A percentile compares a stretch with the other conserved stretches of the same genome.
Conservation (phyloP, 2,797 vertebrate species). For the Nannoperca obscura region DNA sequence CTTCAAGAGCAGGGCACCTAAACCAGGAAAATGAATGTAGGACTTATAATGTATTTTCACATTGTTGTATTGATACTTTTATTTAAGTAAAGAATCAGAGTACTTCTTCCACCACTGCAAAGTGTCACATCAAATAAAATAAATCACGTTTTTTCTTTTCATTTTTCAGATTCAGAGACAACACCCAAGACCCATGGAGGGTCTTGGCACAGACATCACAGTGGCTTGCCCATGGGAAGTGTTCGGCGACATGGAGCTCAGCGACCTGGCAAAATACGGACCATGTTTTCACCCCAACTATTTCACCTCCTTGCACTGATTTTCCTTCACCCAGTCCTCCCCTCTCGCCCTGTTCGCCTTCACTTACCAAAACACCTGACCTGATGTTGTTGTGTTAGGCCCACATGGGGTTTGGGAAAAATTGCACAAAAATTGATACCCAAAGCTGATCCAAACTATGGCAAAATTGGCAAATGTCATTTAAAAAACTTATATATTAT, state of each 20-base stretch:
- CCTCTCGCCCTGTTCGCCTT: background rate
- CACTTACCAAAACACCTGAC: constrained; percentile 6
- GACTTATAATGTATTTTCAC: background rate
- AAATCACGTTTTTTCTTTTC: background rate
- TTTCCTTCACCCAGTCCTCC: background rate
- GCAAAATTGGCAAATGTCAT: constrained; percentile 8
- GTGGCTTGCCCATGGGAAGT: constrained; percentile 88
- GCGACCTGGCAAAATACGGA: constrained; percentile 87
- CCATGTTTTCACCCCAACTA: background rate
- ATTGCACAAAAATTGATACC: constrained; percentile 7
- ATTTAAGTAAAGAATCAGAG: background rate
- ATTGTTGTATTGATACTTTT: background rate
- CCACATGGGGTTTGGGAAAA: constrained; percentile 4
- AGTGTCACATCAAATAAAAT: background rate
- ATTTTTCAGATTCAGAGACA: constrained; percentile 86
- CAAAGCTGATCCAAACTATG: background rate
- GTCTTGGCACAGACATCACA: constrained; percentile 83
- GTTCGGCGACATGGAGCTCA: constrained; percentile 88
- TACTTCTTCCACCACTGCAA: background rate
- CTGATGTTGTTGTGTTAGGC: constrained; percentile 10
- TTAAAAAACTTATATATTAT: background rate
- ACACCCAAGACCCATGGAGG: constrained; percentile 92
- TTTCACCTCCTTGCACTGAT: constrained; percentile 19
- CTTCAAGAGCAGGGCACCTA: constrained; percentile 89
- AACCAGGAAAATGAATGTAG: constrained; percentile 78